Base-by-base conservation (phyloP, 1,140 invertebrate genomes). In the Cyphomyrmex costatus region DNA sequence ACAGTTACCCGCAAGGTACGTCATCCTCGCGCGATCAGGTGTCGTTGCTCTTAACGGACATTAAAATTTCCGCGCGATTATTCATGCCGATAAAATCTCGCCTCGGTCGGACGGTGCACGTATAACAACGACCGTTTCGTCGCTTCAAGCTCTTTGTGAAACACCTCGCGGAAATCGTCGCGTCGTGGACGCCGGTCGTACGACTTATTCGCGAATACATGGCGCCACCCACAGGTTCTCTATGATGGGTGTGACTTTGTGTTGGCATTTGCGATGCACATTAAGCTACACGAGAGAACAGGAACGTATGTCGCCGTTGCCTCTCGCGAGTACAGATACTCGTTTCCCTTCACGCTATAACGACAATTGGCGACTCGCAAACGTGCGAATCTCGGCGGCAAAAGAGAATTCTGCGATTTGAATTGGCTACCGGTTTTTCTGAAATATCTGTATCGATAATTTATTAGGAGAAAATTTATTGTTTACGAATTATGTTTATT, bases 261-360 rank as follows among this genome's bases (percentile, higher is more conserved):
- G 83, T 89, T 87, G 91, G 91, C 85, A 92, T 92, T 91, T 88
- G 91, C 85, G 82, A 84, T 89, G 91, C 89, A 91, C 87, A 89
- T 91, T 89, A 83, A 83, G 86, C 49, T 58, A 84, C 65, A 73
- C 56, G 49, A 56, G 70, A 56, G 76, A 89, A 91, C 86, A 91
- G 80, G 76, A 86, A 88, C 83, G 60, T 63, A 58, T 33, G 42
- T 16, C 33, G 33, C 24, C 53, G 82, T 42, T 86, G 86, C 74
- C 73, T 82, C 82, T 87, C 60, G 85, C 77, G 66, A 85, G 86
- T 27, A 27, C 16, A 91, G 85, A 71, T 78, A 83, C 42, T 73
- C 82, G 42, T 68, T 91, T 71, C 74, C 53, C 21, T 74, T 53
- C 58, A 46, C 49, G 49, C 46, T 19, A 66, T 70, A 73, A 82